Base-by-base conservation (phyloP, 2,888 invertebrate genomes). In the Heliconius hortense region DNA sequence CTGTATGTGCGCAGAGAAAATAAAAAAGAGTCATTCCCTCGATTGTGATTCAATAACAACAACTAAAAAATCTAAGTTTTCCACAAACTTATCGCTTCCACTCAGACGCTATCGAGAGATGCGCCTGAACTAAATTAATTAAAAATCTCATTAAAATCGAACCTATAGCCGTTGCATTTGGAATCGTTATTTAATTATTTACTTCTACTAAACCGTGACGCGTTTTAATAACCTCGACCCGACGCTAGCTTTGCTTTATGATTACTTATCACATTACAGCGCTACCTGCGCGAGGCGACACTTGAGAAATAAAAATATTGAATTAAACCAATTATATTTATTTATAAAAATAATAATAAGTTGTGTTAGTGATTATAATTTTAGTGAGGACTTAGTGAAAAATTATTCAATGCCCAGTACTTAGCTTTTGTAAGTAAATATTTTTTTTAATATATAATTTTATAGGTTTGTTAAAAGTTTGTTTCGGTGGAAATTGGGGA, bases 211-310 rank as follows among this genome's bases (percentile, higher is more conserved):
- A 66, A 26, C n/a, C 66, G 24, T 24, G 24, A 43, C 64, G 39
- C 10, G 8, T 21, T 8, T 66, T 64, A 39, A 66, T 24, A 66
- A 21, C 66, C 66, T 66, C 39, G 66, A 26, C 39, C 24, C 24
- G 24, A 66, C 8, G n/a, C 31, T n/a, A 10, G 21, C 11, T 35
- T 64, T 66, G 39, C 39, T 35, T 64, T 35, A 64, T 10, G 35
- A 66, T 24, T n/a, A 24, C 64, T 66, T 39, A 66, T 66, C 64
- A 66, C 39, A 66, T 7, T 26, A 43, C 24, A 2, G 39, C 2
- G 66, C 66, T 66, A 66, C 64, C 64, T 66, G 39, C 43, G 4
- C 24, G 39, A 66, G 39, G 24, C 13, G 24, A 66, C 64, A 39
- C 64, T 7, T 66, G 63, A 10, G 21, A 48, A 48, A 48, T 21